These are phyloP conservation scores for Aspidiotus rigidus DNA, from an alignment of 2,888 invertebrate genomes.

Conservation along the genomic window DNA sequence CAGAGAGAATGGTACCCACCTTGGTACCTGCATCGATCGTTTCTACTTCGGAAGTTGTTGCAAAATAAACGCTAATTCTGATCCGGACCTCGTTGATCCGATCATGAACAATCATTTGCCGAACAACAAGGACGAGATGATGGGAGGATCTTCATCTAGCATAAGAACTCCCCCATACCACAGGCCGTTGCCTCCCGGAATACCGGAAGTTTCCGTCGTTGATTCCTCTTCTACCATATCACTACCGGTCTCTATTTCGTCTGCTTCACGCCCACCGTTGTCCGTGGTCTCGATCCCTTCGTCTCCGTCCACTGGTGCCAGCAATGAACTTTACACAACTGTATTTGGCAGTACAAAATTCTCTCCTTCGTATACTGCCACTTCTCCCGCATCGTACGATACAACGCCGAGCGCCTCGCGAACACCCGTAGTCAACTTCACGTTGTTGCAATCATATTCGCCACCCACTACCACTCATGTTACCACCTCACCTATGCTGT, in stretches of 20 bases:
- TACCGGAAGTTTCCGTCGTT: neutral
- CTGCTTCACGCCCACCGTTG: neutral
- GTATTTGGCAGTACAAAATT: conserved; percentile 42
- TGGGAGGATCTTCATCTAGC: conserved; percentile 1
- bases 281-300: conserved; percentile 20
- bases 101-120: conserved; percentile 52
- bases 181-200: conserved; percentile 6
- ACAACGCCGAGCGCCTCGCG: conserved; percentile 37
- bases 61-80: conserved; percentile 48
- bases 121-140: conserved; percentile 42
- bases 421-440: conserved; percentile 38
- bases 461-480: conserved; percentile 33
- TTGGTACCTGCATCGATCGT: conserved; percentile 85
- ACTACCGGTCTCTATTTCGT: conserved; percentile 14
- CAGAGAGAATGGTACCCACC: conserved; percentile 79
- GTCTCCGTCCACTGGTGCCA: conserved; percentile 41
- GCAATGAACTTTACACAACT: conserved; percentile 16
- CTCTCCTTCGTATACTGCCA: conserved; percentile 36
- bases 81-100: conserved; percentile 37
- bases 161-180: conserved; percentile 8
- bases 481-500: conserved; percentile 25
- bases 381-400: conserved; percentile 39
- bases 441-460: conserved; percentile 33
- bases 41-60: conserved; percentile 92
- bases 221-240: conserved; percentile 7